Evolutionary conservation across 1,140 invertebrate species (phyloP).

Genomic region (Polypedilum vanderplanki): DNA sequence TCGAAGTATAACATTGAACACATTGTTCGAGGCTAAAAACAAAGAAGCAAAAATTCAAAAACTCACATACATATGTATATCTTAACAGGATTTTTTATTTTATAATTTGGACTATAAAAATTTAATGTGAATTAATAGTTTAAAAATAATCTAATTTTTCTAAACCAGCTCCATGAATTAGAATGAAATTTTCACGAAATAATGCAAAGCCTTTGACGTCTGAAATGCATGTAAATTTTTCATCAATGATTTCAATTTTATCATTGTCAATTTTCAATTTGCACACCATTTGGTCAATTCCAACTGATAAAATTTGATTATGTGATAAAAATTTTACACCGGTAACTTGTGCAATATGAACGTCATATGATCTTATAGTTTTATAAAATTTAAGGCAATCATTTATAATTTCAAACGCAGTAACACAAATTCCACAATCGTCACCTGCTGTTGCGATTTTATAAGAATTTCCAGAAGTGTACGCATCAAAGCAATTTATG

Average conservation of each 20-base stretch:
- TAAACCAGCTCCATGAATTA: neutral
- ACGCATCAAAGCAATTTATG: slow-evolving; percentile 2
- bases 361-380: neutral
- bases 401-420: neutral
- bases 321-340: neutral
- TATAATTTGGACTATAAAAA: no score
- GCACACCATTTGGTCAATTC: neutral
- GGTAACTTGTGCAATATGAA: neutral
- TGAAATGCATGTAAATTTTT: slow-evolving; percentile 1
- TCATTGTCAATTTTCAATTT: neutral
- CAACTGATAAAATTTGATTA: neutral
- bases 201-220: neutral
- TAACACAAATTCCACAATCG: neutral
- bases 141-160: neutral
- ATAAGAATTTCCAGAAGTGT: neutral
- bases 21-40: no score
- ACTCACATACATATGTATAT: no score
- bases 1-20: no score
- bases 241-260: neutral
- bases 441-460: neutral
- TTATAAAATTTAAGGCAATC: neutral
- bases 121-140: neutral
- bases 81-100: no score
- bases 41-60: no score
- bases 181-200: neutral